Conservation (phyloP, 1,140 invertebrate genomes). For the Ridgeia piscesae region DNA sequence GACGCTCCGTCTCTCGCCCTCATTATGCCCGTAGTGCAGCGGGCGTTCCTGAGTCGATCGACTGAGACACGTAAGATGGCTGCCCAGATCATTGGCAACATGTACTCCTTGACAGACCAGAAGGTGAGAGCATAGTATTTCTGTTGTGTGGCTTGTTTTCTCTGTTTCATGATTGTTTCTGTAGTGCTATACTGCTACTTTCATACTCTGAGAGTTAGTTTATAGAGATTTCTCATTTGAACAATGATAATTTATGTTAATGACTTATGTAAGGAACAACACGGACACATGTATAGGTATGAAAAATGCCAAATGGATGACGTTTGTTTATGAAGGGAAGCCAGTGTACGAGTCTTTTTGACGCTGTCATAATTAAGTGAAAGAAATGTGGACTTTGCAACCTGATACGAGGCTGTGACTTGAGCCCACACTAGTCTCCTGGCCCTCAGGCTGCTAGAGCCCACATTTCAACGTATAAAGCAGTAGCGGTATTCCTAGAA, state of each 20-base stretch:
- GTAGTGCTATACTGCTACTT: not conserved
- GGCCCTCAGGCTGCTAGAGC: too few relatives aligned
- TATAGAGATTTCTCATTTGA: not conserved
- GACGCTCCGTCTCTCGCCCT: constrained; percentile 97
- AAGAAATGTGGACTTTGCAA: too few relatives aligned
- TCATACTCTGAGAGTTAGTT: not conserved
- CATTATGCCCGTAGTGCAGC: constrained; percentile 98
- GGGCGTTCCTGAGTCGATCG: constrained; percentile 94
- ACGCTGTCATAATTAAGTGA: too few relatives aligned
- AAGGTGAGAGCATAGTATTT: constrained; percentile 63
- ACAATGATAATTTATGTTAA: not conserved
- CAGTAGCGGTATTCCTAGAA: too few relatives aligned
- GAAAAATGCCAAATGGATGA: too few relatives aligned
- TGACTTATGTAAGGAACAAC: too few relatives aligned
- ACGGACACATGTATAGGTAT: too few relatives aligned
- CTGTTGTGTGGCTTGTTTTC: not conserved
- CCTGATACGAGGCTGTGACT: too few relatives aligned
- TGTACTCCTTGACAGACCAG: constrained; percentile 98
- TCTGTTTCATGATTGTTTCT: not conserved
- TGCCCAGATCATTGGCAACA: constrained; percentile 96
- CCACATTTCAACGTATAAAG: too few relatives aligned
- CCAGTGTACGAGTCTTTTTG: too few relatives aligned
- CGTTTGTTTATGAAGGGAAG: too few relatives aligned
- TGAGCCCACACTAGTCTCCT: too few relatives aligned
- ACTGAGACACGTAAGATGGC: constrained; percentile 99